Percentiles rank a stretch among this genome's conserved stretches.
Conservation (phyloP, 2,888 invertebrate species). For the Cyclophora punctaria region DNA sequence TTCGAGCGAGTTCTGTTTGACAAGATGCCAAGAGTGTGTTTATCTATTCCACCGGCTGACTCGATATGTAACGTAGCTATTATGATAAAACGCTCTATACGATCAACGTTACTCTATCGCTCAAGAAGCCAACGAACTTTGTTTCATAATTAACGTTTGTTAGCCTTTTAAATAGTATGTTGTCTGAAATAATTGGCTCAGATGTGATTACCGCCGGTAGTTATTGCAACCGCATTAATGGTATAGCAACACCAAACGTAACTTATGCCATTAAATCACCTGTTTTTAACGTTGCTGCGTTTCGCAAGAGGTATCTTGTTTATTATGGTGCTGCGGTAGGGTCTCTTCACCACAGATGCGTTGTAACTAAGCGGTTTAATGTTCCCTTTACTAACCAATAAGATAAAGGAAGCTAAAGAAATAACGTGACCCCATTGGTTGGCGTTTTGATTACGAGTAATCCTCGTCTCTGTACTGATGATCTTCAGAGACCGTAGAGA, state of each 20-base stretch:
- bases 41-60: background rate
- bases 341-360: no score
- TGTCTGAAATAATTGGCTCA: slow-evolving; percentile 13
- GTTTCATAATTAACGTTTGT: slow-evolving; percentile 19
- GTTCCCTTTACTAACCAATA: no score
- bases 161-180: slow-evolving; percentile 12
- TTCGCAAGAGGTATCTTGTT: no score
- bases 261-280: slow-evolving; percentile 3
- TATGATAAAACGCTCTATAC: background rate
- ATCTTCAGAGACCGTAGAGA: no score
- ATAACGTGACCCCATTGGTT: no score
- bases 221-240: background rate
- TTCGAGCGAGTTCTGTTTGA: slow-evolving; percentile 24
- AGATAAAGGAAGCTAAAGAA: no score
- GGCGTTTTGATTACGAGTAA: no score
- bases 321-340: no score
- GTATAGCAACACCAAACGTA: slow-evolving; percentile 1
- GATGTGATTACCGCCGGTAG: slow-evolving; percentile 1
- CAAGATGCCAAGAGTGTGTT: slow-evolving; percentile 21
- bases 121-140: slow-evolving; percentile 18
- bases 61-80: slow-evolving; percentile 1
- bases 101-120: slow-evolving; percentile 5
- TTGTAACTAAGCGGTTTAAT: no score
- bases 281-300: no score
- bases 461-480: no score